Evolutionary conservation across 2,113 vertebrate species (phyloP).

Genomic region (Amphilophus citrinellus): DNA sequence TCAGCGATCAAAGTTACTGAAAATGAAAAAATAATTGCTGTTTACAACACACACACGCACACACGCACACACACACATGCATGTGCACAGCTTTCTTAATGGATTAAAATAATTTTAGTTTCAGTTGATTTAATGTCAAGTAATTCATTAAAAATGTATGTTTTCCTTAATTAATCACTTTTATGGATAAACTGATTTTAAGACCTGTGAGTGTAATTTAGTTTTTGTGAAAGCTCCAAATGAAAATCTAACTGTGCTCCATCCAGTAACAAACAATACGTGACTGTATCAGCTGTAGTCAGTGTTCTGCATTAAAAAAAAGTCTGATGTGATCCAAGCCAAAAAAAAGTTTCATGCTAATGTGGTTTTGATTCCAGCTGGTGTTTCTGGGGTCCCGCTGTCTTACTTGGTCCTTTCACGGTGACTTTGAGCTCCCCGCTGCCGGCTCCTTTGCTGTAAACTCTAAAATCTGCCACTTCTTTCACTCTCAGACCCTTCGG

Average conservation of each 20-base stretch:
- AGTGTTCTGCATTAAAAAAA: background rate
- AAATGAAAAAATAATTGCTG: background rate
- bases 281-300: background rate
- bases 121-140: too few relatives aligned
- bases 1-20: background rate
- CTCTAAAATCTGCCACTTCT: constrained; percentile 91
- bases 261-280: background rate
- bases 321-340: background rate
- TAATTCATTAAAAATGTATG: too few relatives aligned
- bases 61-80: background rate
- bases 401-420: constrained; percentile 91
- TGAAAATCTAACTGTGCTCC: background rate
- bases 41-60: background rate
- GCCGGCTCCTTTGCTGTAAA: constrained; percentile 91
- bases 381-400: background rate
- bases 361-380: background rate
- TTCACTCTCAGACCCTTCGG: constrained; percentile 92
- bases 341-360: background rate
- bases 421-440: constrained; percentile 90
- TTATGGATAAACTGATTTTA: too few relatives aligned
- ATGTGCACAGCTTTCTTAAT: background rate
- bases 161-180: too few relatives aligned
- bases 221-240: background rate
- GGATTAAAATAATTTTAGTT: too few relatives aligned
- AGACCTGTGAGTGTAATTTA: too few relatives aligned